phyloP scores from a whole-genome alignment of 2,797 vertebrate species.

The Acanthurus tractus region DNA sequence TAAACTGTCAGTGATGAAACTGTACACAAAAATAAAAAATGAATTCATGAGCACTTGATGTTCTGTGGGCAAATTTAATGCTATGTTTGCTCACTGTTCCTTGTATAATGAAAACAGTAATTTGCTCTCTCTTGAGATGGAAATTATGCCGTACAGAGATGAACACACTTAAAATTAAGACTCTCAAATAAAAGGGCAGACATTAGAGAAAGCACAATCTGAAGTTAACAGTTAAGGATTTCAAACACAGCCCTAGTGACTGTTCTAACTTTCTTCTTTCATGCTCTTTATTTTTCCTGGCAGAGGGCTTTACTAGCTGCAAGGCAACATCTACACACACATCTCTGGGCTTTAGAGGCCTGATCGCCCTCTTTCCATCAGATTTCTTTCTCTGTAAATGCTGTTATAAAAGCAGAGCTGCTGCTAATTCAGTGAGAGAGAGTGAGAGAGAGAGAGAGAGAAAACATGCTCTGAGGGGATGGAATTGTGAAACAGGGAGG shows the following conservation, averaged over 20 bases:
- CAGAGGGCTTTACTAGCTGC: slow-evolving; percentile 31
- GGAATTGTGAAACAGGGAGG: slow-evolving; percentile 72
- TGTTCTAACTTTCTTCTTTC: slow-evolving; percentile 9
- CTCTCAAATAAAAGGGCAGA: not conserved
- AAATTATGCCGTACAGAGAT: not conserved
- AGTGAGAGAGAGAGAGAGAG: slow-evolving; percentile 32
- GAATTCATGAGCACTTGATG: no score
- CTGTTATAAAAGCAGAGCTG: slow-evolving; percentile 74
- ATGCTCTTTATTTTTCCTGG: slow-evolving; percentile 8
- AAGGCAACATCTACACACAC: slow-evolving; percentile 32
- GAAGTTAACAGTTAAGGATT: not conserved
- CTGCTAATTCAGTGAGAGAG: slow-evolving; percentile 65
- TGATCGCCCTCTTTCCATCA: slow-evolving; percentile 33
- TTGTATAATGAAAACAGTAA: no score
- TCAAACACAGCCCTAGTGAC: not conserved
- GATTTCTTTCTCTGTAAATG: slow-evolving; percentile 54
- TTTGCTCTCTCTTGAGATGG: no score
- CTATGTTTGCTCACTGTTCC: no score
- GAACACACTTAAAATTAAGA: not conserved
- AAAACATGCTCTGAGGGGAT: slow-evolving; percentile 72
- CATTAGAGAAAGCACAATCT: not conserved
- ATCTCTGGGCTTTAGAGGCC: slow-evolving; percentile 36
- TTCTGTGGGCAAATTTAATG: no score
- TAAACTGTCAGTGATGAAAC: no score
- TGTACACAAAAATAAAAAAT: no score